Percentiles rank a stretch among this genome's conserved stretches.
phyloP scores from a whole-genome alignment of 2,888 invertebrate species.

The Zaprionus bogoriensis region DNA sequence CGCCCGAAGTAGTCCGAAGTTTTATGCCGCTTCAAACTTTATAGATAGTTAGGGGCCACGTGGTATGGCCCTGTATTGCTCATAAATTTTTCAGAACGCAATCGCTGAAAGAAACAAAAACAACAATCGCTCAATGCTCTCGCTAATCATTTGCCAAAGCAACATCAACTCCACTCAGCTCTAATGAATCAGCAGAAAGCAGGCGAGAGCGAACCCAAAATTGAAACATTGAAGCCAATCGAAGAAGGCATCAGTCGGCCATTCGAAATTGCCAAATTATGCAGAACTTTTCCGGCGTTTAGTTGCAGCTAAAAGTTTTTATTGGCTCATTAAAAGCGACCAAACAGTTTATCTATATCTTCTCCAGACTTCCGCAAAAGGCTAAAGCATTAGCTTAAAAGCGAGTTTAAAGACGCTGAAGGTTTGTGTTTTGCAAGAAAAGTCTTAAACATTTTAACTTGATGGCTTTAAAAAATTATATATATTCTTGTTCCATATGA shows the following conservation, averaged over 20 bases:
- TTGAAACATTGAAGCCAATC: background rate
- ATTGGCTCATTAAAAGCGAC: background rate
- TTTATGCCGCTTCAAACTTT: conserved; percentile 46
- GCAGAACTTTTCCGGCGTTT: conserved; percentile 3
- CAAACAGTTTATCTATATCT: background rate
- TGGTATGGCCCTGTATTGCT: background rate
- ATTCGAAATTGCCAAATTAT: conserved; percentile 7
- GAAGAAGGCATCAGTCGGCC: background rate
- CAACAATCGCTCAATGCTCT: conserved; percentile 4
- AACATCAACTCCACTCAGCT: conserved; percentile 6
- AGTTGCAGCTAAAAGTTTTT: background rate
- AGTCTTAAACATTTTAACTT: background rate
- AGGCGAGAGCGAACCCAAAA: background rate
- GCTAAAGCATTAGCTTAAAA: too few relatives aligned
- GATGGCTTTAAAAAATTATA: background rate
- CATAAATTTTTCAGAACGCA: conserved; percentile 21
- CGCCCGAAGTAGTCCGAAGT: conserved; percentile 20
- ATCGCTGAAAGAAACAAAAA: conserved; percentile 15
- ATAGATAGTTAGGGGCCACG: conserved; percentile 23
- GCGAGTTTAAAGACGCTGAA: too few relatives aligned
- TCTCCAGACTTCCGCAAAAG: background rate
- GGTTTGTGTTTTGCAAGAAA: too few relatives aligned
- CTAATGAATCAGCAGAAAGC: background rate
- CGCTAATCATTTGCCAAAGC: conserved; percentile 17
- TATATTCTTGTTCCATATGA: background rate